phyloP scores from a whole-genome alignment of 2,888 invertebrate species.

The Unio pictorum region DNA sequence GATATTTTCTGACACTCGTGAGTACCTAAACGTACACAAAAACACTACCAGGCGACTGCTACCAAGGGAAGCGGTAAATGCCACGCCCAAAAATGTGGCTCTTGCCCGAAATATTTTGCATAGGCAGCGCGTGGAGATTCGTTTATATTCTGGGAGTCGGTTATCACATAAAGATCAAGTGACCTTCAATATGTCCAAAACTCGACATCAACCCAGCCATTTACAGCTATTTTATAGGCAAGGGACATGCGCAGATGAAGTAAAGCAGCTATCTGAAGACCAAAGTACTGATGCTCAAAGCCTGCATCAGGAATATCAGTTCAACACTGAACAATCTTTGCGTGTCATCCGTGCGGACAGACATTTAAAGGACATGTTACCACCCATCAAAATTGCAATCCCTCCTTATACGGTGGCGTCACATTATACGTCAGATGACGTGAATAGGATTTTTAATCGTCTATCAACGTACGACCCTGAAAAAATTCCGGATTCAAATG shows the following conservation, averaged over 20 bases:
- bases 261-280: conserved; percentile 3
- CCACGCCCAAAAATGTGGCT: conserved; percentile 33
- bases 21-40: conserved; percentile 39
- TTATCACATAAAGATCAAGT: conserved; percentile 32
- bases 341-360: conserved; percentile 10
- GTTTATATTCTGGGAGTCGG: conserved; percentile 32
- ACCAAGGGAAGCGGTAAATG: conserved; percentile 32
- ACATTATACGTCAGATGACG: conserved; percentile 21
- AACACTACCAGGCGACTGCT: conserved; percentile 36
- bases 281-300: conserved; percentile 25
- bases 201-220: conserved; percentile 18
- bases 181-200: conserved; percentile 26
- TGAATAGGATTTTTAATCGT: conserved; percentile 26
- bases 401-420: conserved; percentile 31
- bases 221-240: conserved; percentile 20
- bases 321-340: conserved; percentile 31
- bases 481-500: conserved; percentile 44
- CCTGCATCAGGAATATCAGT: conserved; percentile 23
- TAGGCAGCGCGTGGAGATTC: conserved; percentile 30
- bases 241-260: conserved; percentile 26
- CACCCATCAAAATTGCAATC: conserved; percentile 20
- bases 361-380: conserved; percentile 1
- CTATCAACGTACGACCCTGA: conserved; percentile 41
- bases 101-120: conserved; percentile 41
- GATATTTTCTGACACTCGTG: conserved; percentile 30